Evolutionary conservation across 2,888 invertebrate genomes (phyloP), one percentile per base, ranked within the genome.

Genomic region (Alloplasta piceator): DNA sequence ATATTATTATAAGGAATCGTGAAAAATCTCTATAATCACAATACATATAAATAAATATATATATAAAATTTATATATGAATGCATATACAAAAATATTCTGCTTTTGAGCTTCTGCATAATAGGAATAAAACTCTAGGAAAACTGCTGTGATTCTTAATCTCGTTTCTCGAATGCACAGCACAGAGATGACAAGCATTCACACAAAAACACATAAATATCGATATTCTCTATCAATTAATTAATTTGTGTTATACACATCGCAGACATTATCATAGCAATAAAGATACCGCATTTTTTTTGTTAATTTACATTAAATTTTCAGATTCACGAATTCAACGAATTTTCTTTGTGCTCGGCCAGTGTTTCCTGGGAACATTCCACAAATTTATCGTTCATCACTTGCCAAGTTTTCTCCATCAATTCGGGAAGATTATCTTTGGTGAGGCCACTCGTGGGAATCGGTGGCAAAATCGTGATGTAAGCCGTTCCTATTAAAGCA

Each of bases 401-500:
- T 55, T 92, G 92, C 88, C 95, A 95, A 12, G 95, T 94, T 82
- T 94, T 93, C n/a, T 96, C 95, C 83, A 96, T 94, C 63, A 97
- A 89, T 46, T 93, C 88, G 0, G 94, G 92, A 72, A 97, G 93
- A 86, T 96, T 94, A 0, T 95, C 95, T 87, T 94, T 94, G 0
- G 92, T 93, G 86, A 95, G 92, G 46, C 94, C 94, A 78, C 94
- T 93, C 0, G 97, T 96, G 83, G 95, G 93, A 82, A 97, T 95
- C 82, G 95, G 93, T 0, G 97, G 97, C 84, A 97, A 92, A 88
- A 97, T 95, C 43, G 95, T 94, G 77, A 97, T 94, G 66, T 95
- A 94, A 82, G 95, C 94, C 84, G 94, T 94, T 43, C 96, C 96
- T 94, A 16, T 3, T n/a, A 7, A 26, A 1, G 26, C 26, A 26